Evolutionary conservation across 2,888 invertebrate genomes (phyloP), one percentile per base, ranked within the genome.

Genomic region (Chloroclysta siterata): DNA sequence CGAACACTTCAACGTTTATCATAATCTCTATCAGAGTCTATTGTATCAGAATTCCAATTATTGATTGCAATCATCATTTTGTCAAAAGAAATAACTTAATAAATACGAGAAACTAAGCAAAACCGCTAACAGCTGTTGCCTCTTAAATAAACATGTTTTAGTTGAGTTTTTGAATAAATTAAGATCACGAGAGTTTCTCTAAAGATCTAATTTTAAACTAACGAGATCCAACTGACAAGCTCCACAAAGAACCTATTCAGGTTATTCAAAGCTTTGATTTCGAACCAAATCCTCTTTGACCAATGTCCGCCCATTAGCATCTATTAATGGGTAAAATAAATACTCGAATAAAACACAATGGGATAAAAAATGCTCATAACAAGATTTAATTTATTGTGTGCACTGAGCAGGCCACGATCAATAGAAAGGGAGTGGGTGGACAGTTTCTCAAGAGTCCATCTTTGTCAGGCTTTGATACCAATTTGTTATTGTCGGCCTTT

Each of bases 391-490:
- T 91, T 90, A 90, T 90, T 88, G 87, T 89, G 74, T 86, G 83
- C 80, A 80, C 87, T 88, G 74, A 86, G 83, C 80, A 79, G 83
- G 82, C 88, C 85, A 81, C 88, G 86, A 89, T 93, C 89, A 91
- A 91, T 90, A 87, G 90, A 80, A 79, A 75, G 78, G 83, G 88
- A 89, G 92, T 93, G 92, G 93, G 93, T 91, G 93, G 93, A 93
- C 92, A 92, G 90, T 85, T 90, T 86, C 85, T 87, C 85, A 89
- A 89, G 88, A 90, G 92, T 91, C 90, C 91, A 91, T 91, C 92
- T 92, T 91, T 92, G 92, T 93, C 89, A 90, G 84, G 87, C 90
- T 89, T 87, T 91, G 89, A 90, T 92, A 89, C 89, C 87, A 85
- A 93, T 93, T 93, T 91, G 90, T 93, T 86, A 88, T 83, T 88